Percentiles rank a stretch among this genome's conserved stretches.
Conservation (phyloP, 2,797 vertebrate species). For the Darevskia mixta region DNA sequence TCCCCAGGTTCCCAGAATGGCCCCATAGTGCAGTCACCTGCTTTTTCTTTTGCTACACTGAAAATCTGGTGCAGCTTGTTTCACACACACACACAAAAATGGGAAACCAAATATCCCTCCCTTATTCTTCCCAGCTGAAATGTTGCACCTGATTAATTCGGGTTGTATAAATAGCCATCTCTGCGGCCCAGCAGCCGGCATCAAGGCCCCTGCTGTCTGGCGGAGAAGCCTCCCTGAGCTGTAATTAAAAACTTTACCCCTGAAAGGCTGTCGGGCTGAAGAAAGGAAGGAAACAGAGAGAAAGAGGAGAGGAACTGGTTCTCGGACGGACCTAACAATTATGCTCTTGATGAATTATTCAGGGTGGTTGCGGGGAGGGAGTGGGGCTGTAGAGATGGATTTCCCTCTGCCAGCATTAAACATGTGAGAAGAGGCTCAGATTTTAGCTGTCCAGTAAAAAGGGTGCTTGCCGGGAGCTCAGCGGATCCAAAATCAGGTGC, state of each 20-base stretch:
- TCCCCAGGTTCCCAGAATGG: not conserved
- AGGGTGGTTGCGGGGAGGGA: slow-evolving; percentile 61
- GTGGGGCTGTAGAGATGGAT: slow-evolving; percentile 23
- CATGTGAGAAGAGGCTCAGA: slow-evolving; percentile 56
- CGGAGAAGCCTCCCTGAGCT: slow-evolving; percentile 76
- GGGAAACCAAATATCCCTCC: slow-evolving; percentile 69
- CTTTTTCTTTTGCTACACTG: not conserved
- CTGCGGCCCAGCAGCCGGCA: slow-evolving; percentile 57
- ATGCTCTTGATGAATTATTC: slow-evolving; percentile 82
- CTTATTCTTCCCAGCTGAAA: slow-evolving; percentile 75
- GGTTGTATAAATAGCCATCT: slow-evolving; percentile 76
- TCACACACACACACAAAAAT: slow-evolving; percentile 59
- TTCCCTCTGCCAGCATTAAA: slow-evolving; percentile 67
- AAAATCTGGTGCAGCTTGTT: slow-evolving; percentile 66
- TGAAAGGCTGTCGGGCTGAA: slow-evolving; percentile 75
- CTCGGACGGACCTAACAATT: slow-evolving; percentile 77
- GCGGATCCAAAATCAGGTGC: not conserved
- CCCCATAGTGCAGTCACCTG: slow-evolving; percentile 33
- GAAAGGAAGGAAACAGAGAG: slow-evolving; percentile 70
- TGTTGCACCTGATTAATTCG: slow-evolving; percentile 76
- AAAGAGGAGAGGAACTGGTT: slow-evolving; percentile 72
- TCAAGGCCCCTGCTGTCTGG: slow-evolving; percentile 74
- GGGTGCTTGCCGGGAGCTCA: not conserved
- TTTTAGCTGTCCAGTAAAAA: not conserved
- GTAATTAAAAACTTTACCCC: slow-evolving; percentile 84